Base-by-base conservation (phyloP, 2,797 vertebrate species). In the Sternarchorhynchus goeldii region DNA sequence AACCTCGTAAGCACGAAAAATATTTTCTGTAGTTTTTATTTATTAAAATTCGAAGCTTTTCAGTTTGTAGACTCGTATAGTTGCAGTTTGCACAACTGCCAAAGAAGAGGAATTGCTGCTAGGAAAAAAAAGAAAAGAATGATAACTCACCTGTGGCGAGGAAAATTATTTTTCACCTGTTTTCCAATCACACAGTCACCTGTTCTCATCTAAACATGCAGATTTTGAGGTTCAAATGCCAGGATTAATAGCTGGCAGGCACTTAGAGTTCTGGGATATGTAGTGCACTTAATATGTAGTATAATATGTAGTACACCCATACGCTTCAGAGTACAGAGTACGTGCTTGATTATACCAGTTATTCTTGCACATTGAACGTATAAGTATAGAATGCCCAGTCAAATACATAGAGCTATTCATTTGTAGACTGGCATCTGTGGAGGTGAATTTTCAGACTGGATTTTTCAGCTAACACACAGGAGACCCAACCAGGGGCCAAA, bases 401-500 rank as follows among this genome's bases (percentile, higher is more conserved):
- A 50, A 50, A 50, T 12, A 14, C 45, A 14, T 12, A 12, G 45
- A 12, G 45, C 1, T 12, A 12, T 50, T 50, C 45, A 3, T 50
- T 50, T 50, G 8, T 17, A 20, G 64, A 66, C 53, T 55, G 10
- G 17, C 17, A 34, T 25, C 14, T 60, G 18, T 73, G 31, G 18
- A 73, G 32, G 21, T 62, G 53, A 16, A 74, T 57, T 63, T 81
- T 62, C 56, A 21, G 57, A 69, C 67, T 78, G 83, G 84, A 82
- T 83, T 75, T 83, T 29, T 69, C 73, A 68, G 21, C 82, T 85
- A 67, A 84, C 81, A 85, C 81, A 77, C 77, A 63, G 62, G 74
- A 72, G 70, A 82, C 86, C 87, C 84, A 50, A 41, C 58, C 60
- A 85, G 32, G 78, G 75, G 85, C 84, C 83, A 70, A 73, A 84